Percentiles rank a stretch among this genome's conserved stretches.
These are phyloP conservation scores for Plagodis pulveraria DNA, from an alignment of 2,888 invertebrate species.

Conservation along the genomic window DNA sequence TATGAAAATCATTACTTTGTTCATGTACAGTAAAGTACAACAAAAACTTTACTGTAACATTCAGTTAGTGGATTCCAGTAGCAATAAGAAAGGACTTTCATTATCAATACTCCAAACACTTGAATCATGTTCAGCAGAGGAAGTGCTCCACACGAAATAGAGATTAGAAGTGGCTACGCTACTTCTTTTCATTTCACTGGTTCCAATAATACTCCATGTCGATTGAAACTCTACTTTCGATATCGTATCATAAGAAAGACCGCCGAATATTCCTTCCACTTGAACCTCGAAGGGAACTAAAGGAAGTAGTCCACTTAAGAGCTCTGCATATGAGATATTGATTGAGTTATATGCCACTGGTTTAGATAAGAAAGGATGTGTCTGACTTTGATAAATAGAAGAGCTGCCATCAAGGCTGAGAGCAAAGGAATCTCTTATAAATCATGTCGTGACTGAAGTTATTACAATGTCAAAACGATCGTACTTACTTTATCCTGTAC, in stretches of 20 bases:
- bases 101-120: neutral
- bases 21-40: too few species aligned
- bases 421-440: neutral
- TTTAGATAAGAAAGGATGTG: slow-evolving; percentile 13
- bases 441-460: too few species aligned
- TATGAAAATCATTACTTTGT: too few species aligned
- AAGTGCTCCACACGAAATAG: neutral
- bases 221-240: neutral
- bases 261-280: slow-evolving; percentile 5
- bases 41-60: too few species aligned
- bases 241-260: neutral
- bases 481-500: too few species aligned
- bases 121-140: neutral
- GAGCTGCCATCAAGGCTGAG: slow-evolving; percentile 1
- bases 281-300: slow-evolving; percentile 2
- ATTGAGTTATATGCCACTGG: slow-evolving; percentile 8
- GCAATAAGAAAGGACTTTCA: neutral
- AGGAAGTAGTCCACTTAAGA: slow-evolving; percentile 16
- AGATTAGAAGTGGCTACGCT: too few species aligned
- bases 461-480: too few species aligned
- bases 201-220: neutral
- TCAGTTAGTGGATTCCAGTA: too few species aligned
- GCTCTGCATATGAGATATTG: slow-evolving; percentile 13
- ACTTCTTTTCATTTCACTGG: too few species aligned
- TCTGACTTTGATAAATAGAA: slow-evolving; percentile 13